A percentile compares a stretch with the other conserved stretches of the same genome.
phyloP scores from a whole-genome alignment of 2,113 vertebrate genomes.

The Apeltes quadracus region DNA sequence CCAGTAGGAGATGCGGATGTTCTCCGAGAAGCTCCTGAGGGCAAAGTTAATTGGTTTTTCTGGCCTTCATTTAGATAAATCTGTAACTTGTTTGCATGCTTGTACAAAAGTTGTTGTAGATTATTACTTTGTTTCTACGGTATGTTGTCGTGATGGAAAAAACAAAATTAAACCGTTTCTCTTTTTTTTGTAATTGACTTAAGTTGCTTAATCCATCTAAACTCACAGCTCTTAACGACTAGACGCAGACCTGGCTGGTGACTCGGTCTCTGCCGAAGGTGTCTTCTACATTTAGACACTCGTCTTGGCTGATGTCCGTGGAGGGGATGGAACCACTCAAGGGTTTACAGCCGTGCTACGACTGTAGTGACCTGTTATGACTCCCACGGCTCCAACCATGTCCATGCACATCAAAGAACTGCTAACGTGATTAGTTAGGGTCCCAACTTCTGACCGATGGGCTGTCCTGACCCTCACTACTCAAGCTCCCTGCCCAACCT shows the following conservation, averaged over 20 bases:
- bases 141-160: not conserved
- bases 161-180: not conserved
- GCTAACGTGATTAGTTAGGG: not conserved
- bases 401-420: not conserved
- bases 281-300: not conserved
- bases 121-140: not conserved
- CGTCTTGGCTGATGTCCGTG: not conserved
- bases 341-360: not conserved
- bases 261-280: not conserved
- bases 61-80: constrained; percentile 13
- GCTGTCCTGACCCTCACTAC: not conserved
- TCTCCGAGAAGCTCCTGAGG: not conserved
- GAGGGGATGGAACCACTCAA: not conserved
- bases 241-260: not conserved
- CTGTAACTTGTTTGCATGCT: not conserved
- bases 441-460: not conserved
- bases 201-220: not conserved
- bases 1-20: constrained; percentile 2
- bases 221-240: not conserved
- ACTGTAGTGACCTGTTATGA: not conserved
- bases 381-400: not conserved
- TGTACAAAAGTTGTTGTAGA: constrained; percentile 4
- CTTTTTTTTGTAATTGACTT: not conserved
- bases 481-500: not conserved
- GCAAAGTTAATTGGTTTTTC: constrained; percentile 11